Percentiles rank a stretch among this genome's conserved stretches.
Conservation (phyloP, 2,113 vertebrate species). For the Percopsis transmontana region DNA sequence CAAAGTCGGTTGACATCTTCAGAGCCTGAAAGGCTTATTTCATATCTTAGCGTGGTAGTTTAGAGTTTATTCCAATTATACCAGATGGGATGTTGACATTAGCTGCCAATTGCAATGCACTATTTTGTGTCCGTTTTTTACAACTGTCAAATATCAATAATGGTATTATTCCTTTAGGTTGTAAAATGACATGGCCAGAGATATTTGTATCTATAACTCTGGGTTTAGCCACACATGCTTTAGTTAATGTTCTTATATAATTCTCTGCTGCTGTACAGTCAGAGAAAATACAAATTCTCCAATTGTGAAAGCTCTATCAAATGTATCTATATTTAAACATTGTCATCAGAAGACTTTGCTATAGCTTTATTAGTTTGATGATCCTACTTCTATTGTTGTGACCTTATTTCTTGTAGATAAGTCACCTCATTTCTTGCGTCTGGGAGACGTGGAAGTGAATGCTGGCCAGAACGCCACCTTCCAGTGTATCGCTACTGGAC, state of each 20-base stretch:
- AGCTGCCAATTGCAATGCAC: conserved; percentile 41
- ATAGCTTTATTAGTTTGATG: neutral
- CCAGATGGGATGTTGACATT: conserved; percentile 44
- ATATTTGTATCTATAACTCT: conserved; percentile 18
- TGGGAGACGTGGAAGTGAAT: conserved; percentile 99
- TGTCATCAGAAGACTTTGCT: neutral
- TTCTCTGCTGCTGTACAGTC: neutral
- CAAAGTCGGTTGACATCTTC: conserved; percentile 44
- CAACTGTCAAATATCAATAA: conserved; percentile 41
- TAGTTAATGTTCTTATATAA: neutral
- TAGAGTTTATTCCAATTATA: conserved; percentile 33
- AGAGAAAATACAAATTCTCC: neutral
- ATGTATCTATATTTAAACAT: neutral
- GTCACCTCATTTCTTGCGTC: conserved; percentile 96
- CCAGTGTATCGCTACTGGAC: conserved; percentile 96
- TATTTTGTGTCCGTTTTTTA: conserved; percentile 22
- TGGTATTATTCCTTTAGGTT: conserved; percentile 28
- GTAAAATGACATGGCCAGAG: conserved; percentile 22
- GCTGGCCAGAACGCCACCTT: conserved; percentile 98
- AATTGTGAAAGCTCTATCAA: neutral
- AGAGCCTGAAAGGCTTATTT: conserved; percentile 44
- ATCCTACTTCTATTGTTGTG: conserved; percentile 20
- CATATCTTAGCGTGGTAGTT: conserved; percentile 30
- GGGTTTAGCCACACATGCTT: neutral
- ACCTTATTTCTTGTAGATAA: conserved; percentile 83